Percentiles rank a stretch among this genome's conserved stretches.
Conservation (phyloP, 2,888 invertebrate genomes). For the Mythimna ferrago region DNA sequence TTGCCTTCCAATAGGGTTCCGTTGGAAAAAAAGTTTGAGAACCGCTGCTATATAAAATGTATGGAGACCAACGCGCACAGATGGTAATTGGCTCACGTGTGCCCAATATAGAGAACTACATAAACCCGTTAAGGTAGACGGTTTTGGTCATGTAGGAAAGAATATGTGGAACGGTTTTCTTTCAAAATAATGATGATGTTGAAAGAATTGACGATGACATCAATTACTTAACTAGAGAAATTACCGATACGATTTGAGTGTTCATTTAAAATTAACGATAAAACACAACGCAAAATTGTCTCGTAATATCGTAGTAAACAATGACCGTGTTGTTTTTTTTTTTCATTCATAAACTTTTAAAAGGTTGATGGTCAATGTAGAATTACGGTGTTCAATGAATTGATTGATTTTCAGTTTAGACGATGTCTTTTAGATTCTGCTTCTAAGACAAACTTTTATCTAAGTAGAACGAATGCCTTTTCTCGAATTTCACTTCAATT, state of each 20-base stretch:
- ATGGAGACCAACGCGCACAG: no score
- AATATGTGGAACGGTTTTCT: neutral
- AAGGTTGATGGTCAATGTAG: neutral
- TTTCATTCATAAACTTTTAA: no score
- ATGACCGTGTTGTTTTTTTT: neutral
- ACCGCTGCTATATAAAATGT: no score
- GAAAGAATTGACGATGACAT: neutral
- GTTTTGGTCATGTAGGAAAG: neutral
- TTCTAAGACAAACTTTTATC: conserved; percentile 10
- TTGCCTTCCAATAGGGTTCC: no score
- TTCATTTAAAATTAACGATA: neutral
- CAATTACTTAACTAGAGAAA: neutral
- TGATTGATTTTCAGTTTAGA: conserved; percentile 16
- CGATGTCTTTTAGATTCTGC: neutral
- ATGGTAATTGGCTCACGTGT: no score
- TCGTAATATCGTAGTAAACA: neutral
- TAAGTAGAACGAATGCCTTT: conserved; percentile 9
- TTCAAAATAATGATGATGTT: neutral
- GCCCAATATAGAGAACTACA: no score
- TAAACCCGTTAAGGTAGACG: no score
- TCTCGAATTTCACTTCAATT: conserved; percentile 6
- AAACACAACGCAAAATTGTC: neutral
- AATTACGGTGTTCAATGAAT: neutral
- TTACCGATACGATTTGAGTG: no score
- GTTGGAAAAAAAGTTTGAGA: no score